Evolutionary conservation across 2,888 invertebrate genomes (phyloP).

Genomic region (Gymnoscelis rufifasciata): DNA sequence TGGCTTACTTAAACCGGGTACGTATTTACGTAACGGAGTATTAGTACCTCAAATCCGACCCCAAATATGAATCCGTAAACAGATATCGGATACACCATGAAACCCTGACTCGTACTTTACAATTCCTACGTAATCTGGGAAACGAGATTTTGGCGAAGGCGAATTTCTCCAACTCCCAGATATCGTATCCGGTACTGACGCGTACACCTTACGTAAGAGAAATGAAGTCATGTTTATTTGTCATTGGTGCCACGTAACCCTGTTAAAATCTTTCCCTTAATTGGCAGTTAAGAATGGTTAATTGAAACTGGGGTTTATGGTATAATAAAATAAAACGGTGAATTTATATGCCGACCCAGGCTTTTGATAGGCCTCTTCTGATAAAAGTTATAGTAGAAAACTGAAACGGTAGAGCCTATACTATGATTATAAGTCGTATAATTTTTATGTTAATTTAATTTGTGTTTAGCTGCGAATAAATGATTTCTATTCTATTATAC

Average conservation of each 20-base stretch:
- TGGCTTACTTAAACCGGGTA: too few relatives aligned
- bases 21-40: too few relatives aligned
- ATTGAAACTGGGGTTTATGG: constrained; percentile 16
- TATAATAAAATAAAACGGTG: constrained; percentile 4
- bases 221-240: constrained; percentile 20
- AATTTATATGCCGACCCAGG: background rate
- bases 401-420: too few relatives aligned
- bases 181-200: constrained; percentile 1
- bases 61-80: background rate
- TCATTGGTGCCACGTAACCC: constrained; percentile 21
- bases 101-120: background rate
- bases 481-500: too few relatives aligned
- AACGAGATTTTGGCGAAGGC: constrained; percentile 2
- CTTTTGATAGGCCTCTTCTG: background rate
- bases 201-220: constrained; percentile 13
- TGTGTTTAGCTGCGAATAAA: too few relatives aligned
- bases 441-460: too few relatives aligned
- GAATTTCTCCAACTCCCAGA: constrained; percentile 16
- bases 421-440: too few relatives aligned
- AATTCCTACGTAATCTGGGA: background rate
- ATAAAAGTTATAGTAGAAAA: background rate
- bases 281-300: constrained; percentile 18
- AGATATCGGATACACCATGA: background rate
- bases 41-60: background rate
- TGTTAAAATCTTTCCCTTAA: constrained; percentile 19